Conservation (phyloP, 2,888 invertebrate species). For the Conus canariensis region DNA sequence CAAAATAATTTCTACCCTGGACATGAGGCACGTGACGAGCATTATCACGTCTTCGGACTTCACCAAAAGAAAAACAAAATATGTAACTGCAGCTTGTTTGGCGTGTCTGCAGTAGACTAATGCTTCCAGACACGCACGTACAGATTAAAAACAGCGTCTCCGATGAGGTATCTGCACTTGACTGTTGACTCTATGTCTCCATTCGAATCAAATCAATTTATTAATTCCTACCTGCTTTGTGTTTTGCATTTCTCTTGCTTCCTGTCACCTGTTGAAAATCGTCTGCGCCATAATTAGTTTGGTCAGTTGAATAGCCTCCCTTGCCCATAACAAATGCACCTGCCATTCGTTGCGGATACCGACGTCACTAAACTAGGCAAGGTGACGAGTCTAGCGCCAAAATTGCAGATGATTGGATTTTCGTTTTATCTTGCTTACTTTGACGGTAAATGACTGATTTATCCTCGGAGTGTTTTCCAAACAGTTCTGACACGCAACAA, state of each 20-base stretch:
- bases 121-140: too few relatives aligned
- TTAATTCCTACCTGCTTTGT: neutral
- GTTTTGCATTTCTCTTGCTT: neutral
- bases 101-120: too few relatives aligned
- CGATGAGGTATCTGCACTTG: too few relatives aligned
- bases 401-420: too few relatives aligned
- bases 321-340: neutral
- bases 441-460: too few relatives aligned
- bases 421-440: too few relatives aligned
- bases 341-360: neutral
- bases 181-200: too few relatives aligned
- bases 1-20: neutral
- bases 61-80: neutral
- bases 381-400: too few relatives aligned
- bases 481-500: too few relatives aligned
- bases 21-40: neutral
- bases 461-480: too few relatives aligned
- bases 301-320: conserved; percentile 19
- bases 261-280: conserved; percentile 17
- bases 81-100: too few relatives aligned
- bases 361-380: neutral
- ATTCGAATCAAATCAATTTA: neutral
- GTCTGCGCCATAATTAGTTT: conserved; percentile 21
- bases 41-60: neutral
- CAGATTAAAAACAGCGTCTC: too few relatives aligned